Evolutionary conservation across 2,797 vertebrate species (phyloP), one percentile per base, ranked within the genome.

Genomic region (Euthynnus affinis): DNA sequence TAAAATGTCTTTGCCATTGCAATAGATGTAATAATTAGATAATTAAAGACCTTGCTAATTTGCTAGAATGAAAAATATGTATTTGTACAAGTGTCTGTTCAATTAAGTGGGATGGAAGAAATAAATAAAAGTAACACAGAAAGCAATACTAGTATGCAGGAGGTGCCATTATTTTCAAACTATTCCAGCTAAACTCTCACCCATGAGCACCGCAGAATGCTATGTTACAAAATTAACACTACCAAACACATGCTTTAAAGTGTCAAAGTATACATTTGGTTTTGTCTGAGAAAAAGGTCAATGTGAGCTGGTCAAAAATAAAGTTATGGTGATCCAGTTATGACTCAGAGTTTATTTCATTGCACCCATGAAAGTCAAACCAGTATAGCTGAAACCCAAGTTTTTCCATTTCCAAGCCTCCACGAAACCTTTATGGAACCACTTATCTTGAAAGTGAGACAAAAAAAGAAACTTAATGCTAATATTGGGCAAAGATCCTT

Each of bases 101-200:
- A 57, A 70, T 27, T 52, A 40, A 23, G 18, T 60, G 23, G n/a
- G 17, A 81, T 6, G 32, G 25, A 37, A 40, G 20, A 22, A 15
- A n/a, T n/a, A n/a, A 0, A 42, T 37, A 57, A 61, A 20, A 74
- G 22, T 71, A 62, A 80, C 53, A 40, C 37, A 42, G 18, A 64
- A 20, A 74, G 22, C 64, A 80, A 70, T 61, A 65, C 71, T 25
- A 44, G 67, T 29, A 77, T 18, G 37, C 46, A 44, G 76, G 83
- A 27, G 49, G 64, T 9, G 48, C 46, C 57, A 49, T 74, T 60
- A 64, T 49, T 42, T 34, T 57, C 52, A 42, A 76, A 63, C 59
- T 42, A 60, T 59, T 52, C 18, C 25, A 25, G 22, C 57, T 59
- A 66, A 61, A 2, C 46, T 65, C 27, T 44, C 52, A 44, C 15